Base-by-base conservation (phyloP, 2,888 invertebrate species). In the Drosophila meridiana region DNA sequence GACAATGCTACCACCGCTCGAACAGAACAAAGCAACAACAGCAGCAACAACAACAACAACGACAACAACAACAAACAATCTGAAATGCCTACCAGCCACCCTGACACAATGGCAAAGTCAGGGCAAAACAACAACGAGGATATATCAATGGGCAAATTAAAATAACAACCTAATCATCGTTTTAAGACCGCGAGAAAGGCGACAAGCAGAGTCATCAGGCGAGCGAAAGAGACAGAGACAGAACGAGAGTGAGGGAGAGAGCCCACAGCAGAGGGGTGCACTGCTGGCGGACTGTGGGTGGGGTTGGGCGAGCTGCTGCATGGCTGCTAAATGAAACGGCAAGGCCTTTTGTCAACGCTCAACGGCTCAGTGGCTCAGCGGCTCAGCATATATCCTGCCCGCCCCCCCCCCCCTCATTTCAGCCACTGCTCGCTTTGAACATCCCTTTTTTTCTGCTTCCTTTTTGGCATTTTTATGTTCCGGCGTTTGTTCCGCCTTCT, bases 151-250 rank as follows among this genome's bases (percentile, higher is more conserved):
- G 92, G 93, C 92, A 93, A 93, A 93, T 93, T 93, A 93, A 93
- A 93, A 93, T 93, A 93, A 93, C 93, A 93, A 93, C 93, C 93
- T 93, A 93, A 93, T 93, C 93, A 93, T 93, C 93, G 92, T 93
- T 93, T 93, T 93, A 92, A 92, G 93, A 92, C 93, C 92, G 87
- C 87, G 87, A 87, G 90, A 77, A 90, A 89, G 85, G 89, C 91
- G 87, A 86, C 90, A 90, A 73, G 45, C 67, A 56, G 68, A 47
- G 32, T 50, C 67, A 45, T 57, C 26, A 11, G 45, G n/a, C 56
- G 50, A 43, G 2, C 42, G 45, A 58, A 9, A 65, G 65, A 52
- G 53, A 42, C 42, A 67, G 34, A 52, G 28, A 50, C 59, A 34
- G 32, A 36, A 20, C 30, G 32, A 20, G 56, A 56, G 20, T 61